Base-by-base conservation (phyloP, 2,113 vertebrate genomes). In the Sarotherodon lohbergeri region DNA sequence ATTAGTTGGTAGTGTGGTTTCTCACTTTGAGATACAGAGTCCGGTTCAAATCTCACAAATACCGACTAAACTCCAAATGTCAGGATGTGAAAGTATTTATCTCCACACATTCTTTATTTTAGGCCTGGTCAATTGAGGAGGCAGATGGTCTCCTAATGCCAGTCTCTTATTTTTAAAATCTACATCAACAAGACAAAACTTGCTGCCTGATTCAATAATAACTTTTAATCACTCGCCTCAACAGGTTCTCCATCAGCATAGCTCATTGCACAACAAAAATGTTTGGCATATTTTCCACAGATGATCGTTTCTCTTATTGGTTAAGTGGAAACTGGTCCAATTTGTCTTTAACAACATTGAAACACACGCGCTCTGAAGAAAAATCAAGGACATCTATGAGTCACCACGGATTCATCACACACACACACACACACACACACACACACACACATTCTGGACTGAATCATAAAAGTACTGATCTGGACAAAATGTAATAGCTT, bases 371-470 rank as follows among this genome's bases (percentile, higher is more conserved):
- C 81, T 91, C 86, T 89, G 88, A 81, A 89, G 86, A 84, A 85
- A 24, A 63, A 84, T 78, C 79, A 91, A 91, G 87, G 91, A 88
- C 90, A 87, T 43, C 66, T 86, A 88, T 94, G 90, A 92, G 91
- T 93, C 93, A 93, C 83, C 22, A 5, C 17, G 54, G 39, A 79
- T 88, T 86, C 88, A 84, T 54, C 41, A 59, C 66, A 86, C 27
- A 6, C 41, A 85, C 59, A 86, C 22, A 5, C 34, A 85, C 59
- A 85, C 22, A 5, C 22, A 5, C 41, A 86, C 22, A 22, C 22
- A n/a, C n/a, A n/a, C 34, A 85, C 59, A 85, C 22, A 6, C 46
- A 73, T 19, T 82, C 79, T 57, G 61, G 68, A 55, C 41, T 71
- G 85, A 91, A 88, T 88, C 79, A 79, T 34, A 52, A 83, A 56